These are phyloP conservation scores for Lamprologus tigripictilis DNA, from an alignment of 2,113 vertebrate genomes.

Conservation along the genomic window DNA sequence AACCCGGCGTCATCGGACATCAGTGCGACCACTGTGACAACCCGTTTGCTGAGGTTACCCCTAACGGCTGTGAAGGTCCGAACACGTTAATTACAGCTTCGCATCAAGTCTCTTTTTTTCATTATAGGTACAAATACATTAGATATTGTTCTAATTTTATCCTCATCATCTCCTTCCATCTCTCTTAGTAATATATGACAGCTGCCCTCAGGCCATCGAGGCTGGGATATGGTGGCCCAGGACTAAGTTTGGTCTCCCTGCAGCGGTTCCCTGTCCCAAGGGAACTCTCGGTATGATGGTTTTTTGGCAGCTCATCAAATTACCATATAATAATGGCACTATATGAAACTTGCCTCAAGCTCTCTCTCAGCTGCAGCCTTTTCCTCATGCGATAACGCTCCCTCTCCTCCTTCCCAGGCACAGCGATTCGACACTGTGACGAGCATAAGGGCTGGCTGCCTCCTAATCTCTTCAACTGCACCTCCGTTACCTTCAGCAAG, in stretches of 20 bases:
- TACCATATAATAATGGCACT: constrained; percentile 45
- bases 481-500: constrained; percentile 79
- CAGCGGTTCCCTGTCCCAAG: constrained; percentile 85
- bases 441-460: constrained; percentile 93
- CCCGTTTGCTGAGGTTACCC: constrained; percentile 92
- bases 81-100: not conserved
- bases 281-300: constrained; percentile 80
- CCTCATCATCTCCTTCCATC: not conserved
- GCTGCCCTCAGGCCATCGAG: constrained; percentile 88
- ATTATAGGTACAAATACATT: not conserved
- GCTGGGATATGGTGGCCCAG: constrained; percentile 94
- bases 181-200: constrained; percentile 89
- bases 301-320: constrained; percentile 39
- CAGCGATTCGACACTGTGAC: constrained; percentile 89
- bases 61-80: constrained; percentile 88
- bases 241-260: constrained; percentile 90
- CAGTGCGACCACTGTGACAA: constrained; percentile 95
- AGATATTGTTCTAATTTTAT: not conserved
- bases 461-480: constrained; percentile 94
- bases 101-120: not conserved
- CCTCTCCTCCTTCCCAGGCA: constrained; percentile 67
- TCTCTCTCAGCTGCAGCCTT: not conserved
- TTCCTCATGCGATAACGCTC: not conserved
- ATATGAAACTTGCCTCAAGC: constrained; percentile 28
- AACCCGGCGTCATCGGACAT: constrained; percentile 87